Evolutionary conservation across 1,140 invertebrate species (phyloP), one percentile per base, ranked within the genome.

Genomic region (Scaptomyza montana): DNA sequence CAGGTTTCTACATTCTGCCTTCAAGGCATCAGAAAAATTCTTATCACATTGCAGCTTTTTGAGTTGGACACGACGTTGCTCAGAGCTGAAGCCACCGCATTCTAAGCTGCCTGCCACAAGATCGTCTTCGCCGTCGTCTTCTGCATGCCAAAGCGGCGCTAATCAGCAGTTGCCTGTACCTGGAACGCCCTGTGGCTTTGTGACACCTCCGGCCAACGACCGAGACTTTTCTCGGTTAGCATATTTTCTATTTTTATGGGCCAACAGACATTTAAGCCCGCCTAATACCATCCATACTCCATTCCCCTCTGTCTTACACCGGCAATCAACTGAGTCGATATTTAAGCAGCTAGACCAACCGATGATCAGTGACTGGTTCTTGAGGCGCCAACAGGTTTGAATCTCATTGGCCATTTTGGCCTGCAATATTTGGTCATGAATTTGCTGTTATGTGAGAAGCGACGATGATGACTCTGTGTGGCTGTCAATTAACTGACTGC

Each of bases 361-460:
- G 60, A 77, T 78, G 77, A 85, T 78, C 77, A 64, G 66, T 30
- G 69, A 66, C 62, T 25, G 57, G 65, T 73, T 73, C 43, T 36
- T 36, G 60, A n/a, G 55, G 43, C 36, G 51, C 47, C 70, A 82
- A 86, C 82, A 82, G 82, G 82, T 87, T 87, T 84, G 9, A 10
- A 69, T 43, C 46, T 57, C 75, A 54, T 61, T 62, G 51, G 59
- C 43, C 39, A 65, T 55, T 61, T 36, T 65, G 55, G 63, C 46
- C 62, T 54, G 41, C 84, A 89, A 87, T 89, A 87, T 87, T 89
- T 75, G 76, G 73, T 87, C 84, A 73, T 89, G 84, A 72, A 87
- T 89, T 84, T 78, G 79, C 76, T 77, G 84, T 87, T 84, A 89
- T 89, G 76, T 89, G 84, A 73, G 55, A 87, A 89, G 61, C 69